A percentile compares a stretch with the other conserved stretches of the same genome.
Evolutionary conservation across 1,140 invertebrate species (phyloP).

Genomic region (Pogonognathellus flavescens): DNA sequence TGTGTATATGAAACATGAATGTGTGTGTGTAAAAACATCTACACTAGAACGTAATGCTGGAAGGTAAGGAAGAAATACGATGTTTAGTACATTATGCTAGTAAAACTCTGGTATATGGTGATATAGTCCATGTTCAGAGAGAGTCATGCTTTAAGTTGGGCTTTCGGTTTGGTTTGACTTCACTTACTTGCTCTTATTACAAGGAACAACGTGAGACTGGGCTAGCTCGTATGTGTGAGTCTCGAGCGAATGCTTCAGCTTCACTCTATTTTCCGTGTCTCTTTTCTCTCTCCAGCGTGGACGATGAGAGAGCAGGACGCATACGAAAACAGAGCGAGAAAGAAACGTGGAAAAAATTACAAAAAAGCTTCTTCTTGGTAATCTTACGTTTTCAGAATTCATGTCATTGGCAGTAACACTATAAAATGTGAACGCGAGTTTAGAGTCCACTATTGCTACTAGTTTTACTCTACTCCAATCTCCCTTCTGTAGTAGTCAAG

Average conservation of each 20-base stretch:
- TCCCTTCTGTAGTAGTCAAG: background rate
- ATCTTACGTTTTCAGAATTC: constrained; percentile 67
- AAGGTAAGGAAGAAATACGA: no score
- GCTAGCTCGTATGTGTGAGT: constrained; percentile 1
- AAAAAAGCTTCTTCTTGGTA: constrained; percentile 63
- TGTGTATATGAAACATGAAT: constrained; percentile 9
- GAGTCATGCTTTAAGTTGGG: background rate
- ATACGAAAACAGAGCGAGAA: constrained; percentile 60
- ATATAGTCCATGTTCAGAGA: background rate
- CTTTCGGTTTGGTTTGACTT: background rate
- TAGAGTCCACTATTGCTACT: constrained; percentile 17
- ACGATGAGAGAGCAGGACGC: constrained; percentile 58
- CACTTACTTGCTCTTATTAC: constrained; percentile 33
- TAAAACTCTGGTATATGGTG: background rate
- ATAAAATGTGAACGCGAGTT: constrained; percentile 58
- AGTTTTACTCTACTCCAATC: background rate
- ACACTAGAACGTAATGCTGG: background rate
- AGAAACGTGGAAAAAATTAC: constrained; percentile 67
- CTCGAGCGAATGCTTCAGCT: constrained; percentile 16
- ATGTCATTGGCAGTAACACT: constrained; percentile 65
- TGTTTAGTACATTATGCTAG: no score
- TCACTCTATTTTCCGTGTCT: constrained; percentile 57
- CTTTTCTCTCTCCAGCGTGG: constrained; percentile 53
- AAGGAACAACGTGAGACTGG: background rate
- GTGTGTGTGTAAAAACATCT: background rate